A percentile compares a stretch with the other conserved stretches of the same genome.
Evolutionary conservation across 1,140 invertebrate species (phyloP).

Genomic region (Brachionus asplanchnoidis): DNA sequence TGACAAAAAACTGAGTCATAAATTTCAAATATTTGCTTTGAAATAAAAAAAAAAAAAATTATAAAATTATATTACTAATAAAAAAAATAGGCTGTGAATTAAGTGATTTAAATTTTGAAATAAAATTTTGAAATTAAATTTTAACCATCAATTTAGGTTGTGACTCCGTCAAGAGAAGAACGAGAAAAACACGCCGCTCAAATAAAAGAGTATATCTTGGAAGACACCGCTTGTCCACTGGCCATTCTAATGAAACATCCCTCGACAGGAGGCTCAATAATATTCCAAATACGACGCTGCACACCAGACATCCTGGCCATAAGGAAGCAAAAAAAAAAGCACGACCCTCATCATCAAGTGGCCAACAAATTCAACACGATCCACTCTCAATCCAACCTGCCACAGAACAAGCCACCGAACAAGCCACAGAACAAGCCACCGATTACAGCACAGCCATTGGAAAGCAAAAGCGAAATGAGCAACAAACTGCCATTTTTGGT

Average conservation of each 20-base stretch:
- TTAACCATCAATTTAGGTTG: conserved; percentile 48
- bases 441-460: neutral
- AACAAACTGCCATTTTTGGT: conserved; percentile 51
- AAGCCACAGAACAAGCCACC: conserved; percentile 43
- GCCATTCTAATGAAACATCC: conserved; percentile 66
- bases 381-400: conserved; percentile 47
- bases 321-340: conserved; percentile 53
- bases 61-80: neutral
- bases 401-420: conserved; percentile 42
- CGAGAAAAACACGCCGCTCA: conserved; percentile 56
- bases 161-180: conserved; percentile 53
- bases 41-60: conserved; percentile 3
- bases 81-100: conserved; percentile 19
- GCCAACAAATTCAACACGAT: conserved; percentile 45
- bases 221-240: conserved; percentile 92
- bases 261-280: conserved; percentile 65
- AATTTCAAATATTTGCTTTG: conserved; percentile 14
- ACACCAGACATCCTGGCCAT: conserved; percentile 28
- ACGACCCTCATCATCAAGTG: conserved; percentile 45
- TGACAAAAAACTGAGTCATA: neutral
- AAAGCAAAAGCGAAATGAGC: conserved; percentile 43
- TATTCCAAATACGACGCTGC: conserved; percentile 69
- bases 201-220: conserved; percentile 77
- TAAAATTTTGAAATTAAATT: neutral
- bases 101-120: conserved; percentile 16